phyloP scores from a whole-genome alignment of 2,888 invertebrate genomes.

The Frankliniella intonsa region DNA sequence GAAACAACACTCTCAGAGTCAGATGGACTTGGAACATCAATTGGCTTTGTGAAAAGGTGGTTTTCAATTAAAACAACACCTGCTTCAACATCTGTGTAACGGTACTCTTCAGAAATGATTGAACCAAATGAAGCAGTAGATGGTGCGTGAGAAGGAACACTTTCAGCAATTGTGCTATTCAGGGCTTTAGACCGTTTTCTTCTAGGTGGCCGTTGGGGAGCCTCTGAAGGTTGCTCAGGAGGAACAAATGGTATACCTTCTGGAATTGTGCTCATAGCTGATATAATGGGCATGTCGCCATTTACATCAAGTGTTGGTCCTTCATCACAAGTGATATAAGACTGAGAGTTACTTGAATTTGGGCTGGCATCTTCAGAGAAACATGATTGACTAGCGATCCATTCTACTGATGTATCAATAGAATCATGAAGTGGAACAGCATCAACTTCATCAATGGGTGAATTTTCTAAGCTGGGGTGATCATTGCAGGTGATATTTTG shows the following conservation, averaged over 20 bases:
- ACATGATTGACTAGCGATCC: conserved; percentile 1
- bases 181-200: not conserved
- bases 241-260: not conserved
- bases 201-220: not conserved
- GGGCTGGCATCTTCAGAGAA: not conserved
- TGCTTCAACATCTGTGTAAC: conserved; percentile 67
- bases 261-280: not conserved
- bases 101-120: conserved; percentile 60
- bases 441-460: conserved; percentile 9
- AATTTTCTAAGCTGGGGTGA: not conserved
- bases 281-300: not conserved
- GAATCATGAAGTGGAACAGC: not conserved
- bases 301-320: not conserved
- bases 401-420: not conserved
- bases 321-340: not conserved
- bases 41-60: conserved; percentile 42
- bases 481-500: not conserved
- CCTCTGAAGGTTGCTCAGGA: not conserved
- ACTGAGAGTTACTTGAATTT: not conserved
- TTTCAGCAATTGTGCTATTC: not conserved
- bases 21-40: conserved; percentile 1
- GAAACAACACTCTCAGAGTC: conserved; percentile 4
- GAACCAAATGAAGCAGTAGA: not conserved
- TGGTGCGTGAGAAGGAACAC: not conserved
- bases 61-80: conserved; percentile 66